A percentile compares a stretch with the other conserved stretches of the same genome.
Conservation (phyloP, 1,140 invertebrate species). For the Drosophila pandora region DNA sequence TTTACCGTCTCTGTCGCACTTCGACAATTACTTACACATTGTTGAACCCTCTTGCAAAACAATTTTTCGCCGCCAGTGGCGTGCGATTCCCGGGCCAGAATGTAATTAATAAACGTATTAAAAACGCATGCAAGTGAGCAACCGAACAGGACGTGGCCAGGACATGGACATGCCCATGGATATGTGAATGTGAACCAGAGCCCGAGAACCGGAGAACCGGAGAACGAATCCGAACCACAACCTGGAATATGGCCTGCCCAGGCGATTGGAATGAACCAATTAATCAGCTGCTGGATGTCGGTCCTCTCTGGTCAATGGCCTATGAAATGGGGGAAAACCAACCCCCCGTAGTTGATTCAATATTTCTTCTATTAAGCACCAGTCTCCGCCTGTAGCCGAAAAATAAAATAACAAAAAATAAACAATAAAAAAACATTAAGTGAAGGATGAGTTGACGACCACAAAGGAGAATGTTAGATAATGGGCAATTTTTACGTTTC, state of each 20-base stretch:
- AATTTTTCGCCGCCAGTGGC: slow-evolving; percentile 48
- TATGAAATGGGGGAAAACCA: slow-evolving; percentile 78
- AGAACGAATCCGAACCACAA: not conserved
- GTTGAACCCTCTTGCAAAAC: slow-evolving; percentile 65
- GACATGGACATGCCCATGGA: slow-evolving; percentile 17
- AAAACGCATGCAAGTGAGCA: slow-evolving; percentile 75
- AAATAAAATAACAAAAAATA: slow-evolving; percentile 14
- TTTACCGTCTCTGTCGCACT: slow-evolving; percentile 5
- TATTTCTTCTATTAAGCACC: slow-evolving; percentile 76
- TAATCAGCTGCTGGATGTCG: slow-evolving; percentile 61
- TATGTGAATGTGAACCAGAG: slow-evolving; percentile 5
- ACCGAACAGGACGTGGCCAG: slow-evolving; percentile 31
- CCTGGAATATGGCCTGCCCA: slow-evolving; percentile 59
- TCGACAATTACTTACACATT: slow-evolving; percentile 72
- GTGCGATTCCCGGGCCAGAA: slow-evolving; percentile 60
- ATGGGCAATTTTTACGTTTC: slow-evolving; percentile 70
- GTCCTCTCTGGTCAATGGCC: slow-evolving; percentile 73
- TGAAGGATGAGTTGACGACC: slow-evolving; percentile 14
- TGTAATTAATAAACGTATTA: slow-evolving; percentile 82
- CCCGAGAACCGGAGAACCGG: not conserved
- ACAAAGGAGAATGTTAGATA: slow-evolving; percentile 42
- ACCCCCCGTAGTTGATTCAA: slow-evolving; percentile 52
- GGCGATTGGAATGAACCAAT: slow-evolving; percentile 58
- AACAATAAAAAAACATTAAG: slow-evolving; percentile 17
- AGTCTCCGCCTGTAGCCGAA: slow-evolving; percentile 1